Evolutionary conservation across 1,140 invertebrate genomes (phyloP).

Genomic region (Meloidogyne floridensis): DNA sequence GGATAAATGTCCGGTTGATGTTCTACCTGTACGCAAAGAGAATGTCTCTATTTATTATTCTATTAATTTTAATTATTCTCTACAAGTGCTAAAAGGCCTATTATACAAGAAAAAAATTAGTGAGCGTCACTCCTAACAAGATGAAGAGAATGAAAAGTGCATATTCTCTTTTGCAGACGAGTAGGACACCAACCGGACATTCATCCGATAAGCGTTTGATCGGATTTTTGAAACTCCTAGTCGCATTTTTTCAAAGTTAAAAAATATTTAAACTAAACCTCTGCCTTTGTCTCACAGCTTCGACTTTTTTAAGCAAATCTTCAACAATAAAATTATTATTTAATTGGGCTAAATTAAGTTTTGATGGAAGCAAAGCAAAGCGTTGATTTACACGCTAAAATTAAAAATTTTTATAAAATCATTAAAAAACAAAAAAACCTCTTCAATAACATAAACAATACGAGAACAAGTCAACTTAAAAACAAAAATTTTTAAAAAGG

Average conservation of each 20-base stretch:
- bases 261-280: neutral
- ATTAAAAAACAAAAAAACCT: constrained; percentile 20
- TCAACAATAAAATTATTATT: constrained; percentile 48
- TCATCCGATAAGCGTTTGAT: too few relatives aligned
- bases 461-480: constrained; percentile 47
- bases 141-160: too few relatives aligned
- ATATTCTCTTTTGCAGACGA: too few relatives aligned
- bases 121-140: too few relatives aligned
- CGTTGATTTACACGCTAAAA: constrained; percentile 46
- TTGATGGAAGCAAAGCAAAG: constrained; percentile 51
- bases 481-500: neutral
- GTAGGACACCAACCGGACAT: too few relatives aligned
- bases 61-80: too few relatives aligned
- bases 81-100: too few relatives aligned
- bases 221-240: too few relatives aligned
- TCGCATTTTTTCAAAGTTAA: neutral
- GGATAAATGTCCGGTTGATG: too few relatives aligned
- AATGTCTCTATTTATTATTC: too few relatives aligned
- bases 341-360: constrained; percentile 43
- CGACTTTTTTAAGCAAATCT: constrained; percentile 39
- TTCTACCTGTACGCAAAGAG: too few relatives aligned
- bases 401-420: neutral
- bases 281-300: constrained; percentile 25
- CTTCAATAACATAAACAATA: constrained; percentile 46
- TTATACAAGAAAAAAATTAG: too few relatives aligned